Evolutionary conservation across 2,797 vertebrate genomes (phyloP).

Genomic region (Podarcis lilfordi): DNA sequence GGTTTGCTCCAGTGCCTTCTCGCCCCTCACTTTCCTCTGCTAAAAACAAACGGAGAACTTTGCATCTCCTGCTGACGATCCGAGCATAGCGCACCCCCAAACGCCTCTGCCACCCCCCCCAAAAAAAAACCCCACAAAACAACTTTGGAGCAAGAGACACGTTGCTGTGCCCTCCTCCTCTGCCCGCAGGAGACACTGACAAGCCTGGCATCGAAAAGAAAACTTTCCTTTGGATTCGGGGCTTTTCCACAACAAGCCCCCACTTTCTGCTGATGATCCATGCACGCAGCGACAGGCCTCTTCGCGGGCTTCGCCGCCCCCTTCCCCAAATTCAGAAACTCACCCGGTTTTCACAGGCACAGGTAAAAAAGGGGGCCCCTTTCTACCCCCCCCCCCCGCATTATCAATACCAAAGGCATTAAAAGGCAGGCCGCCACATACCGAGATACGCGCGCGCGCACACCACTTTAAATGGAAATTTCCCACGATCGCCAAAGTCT

Average conservation of each 20-base stretch:
- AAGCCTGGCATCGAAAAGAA: no score
- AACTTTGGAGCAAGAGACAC: not conserved
- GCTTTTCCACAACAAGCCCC: not conserved
- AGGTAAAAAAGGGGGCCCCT: not conserved
- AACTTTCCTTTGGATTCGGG: not conserved
- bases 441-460: no score
- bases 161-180: not conserved
- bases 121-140: not conserved
- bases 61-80: not conserved
- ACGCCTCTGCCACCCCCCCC: not conserved
- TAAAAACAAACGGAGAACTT: not conserved
- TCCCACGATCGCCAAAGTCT: not conserved
- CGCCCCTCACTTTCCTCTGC: no score
- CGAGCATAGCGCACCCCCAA: not conserved
- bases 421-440: not conserved
- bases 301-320: no score
- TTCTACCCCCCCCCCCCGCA: not conserved
- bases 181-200: not conserved
- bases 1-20: no score
- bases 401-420: not conserved
- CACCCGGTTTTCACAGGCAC: not conserved
- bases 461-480: not conserved
- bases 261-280: no score
- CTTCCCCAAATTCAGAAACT: not conserved
- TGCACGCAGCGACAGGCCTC: not conserved